Conservation (phyloP, 2,888 invertebrate species). For the Malacosoma neustria region DNA sequence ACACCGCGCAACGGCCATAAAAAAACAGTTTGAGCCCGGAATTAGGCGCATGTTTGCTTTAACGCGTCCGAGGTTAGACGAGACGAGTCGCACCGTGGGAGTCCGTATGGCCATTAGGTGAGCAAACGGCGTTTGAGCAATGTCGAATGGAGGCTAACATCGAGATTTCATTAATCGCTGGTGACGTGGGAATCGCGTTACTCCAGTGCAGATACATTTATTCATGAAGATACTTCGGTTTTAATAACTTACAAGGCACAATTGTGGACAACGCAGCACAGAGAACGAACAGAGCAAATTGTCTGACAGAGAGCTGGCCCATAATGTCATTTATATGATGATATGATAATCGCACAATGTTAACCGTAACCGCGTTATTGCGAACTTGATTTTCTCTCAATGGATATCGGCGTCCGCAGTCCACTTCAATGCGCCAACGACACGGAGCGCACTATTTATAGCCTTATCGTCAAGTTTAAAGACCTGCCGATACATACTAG, state of each 20-base stretch:
- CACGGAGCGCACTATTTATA: conserved; percentile 22
- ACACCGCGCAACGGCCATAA: background rate
- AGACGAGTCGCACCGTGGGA: background rate
- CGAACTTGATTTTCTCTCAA: background rate
- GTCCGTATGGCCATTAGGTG: background rate
- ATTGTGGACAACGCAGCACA: too few species aligned
- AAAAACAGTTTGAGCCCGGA: background rate
- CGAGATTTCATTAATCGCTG: background rate
- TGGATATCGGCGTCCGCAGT: background rate
- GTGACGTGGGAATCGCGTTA: background rate
- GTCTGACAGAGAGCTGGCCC: too few species aligned
- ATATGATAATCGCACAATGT: too few species aligned
- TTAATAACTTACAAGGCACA: too few species aligned
- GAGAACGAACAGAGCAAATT: too few species aligned
- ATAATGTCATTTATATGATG: too few species aligned
- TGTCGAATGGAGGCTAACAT: background rate
- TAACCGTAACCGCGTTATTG: too few species aligned
- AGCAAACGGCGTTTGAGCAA: background rate
- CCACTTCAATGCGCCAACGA: conserved; percentile 10
- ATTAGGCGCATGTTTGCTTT: background rate
- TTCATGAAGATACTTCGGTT: background rate
- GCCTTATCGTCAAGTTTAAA: conserved; percentile 14
- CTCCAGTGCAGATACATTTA: background rate
- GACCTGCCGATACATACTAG: background rate
- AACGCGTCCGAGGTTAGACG: background rate